Conservation (phyloP, 2,888 invertebrate genomes). For the Matsumyia berberina region DNA sequence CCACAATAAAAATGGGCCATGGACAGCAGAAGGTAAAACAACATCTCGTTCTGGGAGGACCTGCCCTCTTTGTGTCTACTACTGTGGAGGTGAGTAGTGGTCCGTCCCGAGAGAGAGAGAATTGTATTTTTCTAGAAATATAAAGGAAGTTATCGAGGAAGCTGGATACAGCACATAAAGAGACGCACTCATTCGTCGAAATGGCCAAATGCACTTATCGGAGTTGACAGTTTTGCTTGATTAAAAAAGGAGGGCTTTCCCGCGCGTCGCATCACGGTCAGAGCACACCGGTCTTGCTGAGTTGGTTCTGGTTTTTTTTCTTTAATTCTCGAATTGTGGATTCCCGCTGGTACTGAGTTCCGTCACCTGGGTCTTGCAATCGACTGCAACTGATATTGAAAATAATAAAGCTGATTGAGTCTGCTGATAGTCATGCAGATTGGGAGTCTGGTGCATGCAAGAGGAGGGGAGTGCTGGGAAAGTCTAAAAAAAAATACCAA, state of each 20-base stretch:
- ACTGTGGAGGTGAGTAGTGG: not conserved
- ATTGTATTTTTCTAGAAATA: conserved; percentile 57
- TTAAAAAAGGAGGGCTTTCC: conserved; percentile 36
- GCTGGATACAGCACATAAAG: conserved; percentile 51
- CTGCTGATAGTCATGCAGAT: conserved; percentile 64
- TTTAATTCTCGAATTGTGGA: conserved; percentile 26
- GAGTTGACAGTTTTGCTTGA: conserved; percentile 71
- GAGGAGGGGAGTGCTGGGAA: not conserved
- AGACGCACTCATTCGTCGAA: conserved; percentile 70
- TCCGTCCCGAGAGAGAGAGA: conserved; percentile 15
- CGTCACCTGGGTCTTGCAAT: conserved; percentile 58
- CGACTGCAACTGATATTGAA: conserved; percentile 59
- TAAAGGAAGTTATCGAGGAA: conserved; percentile 63
- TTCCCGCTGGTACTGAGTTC: conserved; percentile 63
- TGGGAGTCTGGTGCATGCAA: conserved; percentile 8
- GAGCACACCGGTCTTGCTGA: conserved; percentile 14
- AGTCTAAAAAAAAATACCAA: conserved; percentile 15
- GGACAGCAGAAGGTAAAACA: conserved; percentile 66
- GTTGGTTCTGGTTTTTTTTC: conserved; percentile 22
- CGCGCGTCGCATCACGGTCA: conserved; percentile 16
- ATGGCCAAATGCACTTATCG: conserved; percentile 75
- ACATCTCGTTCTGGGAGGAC: conserved; percentile 43
- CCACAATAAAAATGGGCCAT: conserved; percentile 75
- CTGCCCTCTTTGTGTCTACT: conserved; percentile 13
- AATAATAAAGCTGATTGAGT: conserved; percentile 67